Conservation (phyloP, 92 coral and sea anemone species). For the Phenganax marumi region DNA sequence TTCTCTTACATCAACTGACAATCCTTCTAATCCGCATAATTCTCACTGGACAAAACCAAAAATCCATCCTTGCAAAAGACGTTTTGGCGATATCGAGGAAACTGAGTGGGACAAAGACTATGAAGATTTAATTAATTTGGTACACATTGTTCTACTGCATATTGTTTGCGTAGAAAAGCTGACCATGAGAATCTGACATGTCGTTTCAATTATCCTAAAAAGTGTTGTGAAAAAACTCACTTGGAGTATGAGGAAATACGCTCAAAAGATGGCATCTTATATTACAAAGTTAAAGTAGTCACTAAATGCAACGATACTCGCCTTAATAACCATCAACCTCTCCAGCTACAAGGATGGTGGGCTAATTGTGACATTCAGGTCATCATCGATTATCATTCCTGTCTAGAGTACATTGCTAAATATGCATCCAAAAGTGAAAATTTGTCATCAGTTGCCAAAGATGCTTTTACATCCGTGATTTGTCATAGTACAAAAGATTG, state of each 20-base stretch:
- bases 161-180: constrained; percentile 40
- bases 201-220: constrained; percentile 51
- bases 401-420: constrained; percentile 55
- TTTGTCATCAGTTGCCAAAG: constrained; percentile 45
- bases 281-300: constrained; percentile 37
- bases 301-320: constrained; percentile 56
- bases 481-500: constrained; percentile 12
- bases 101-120: constrained; percentile 53
- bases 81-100: constrained; percentile 30
- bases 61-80: constrained; percentile 44
- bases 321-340: constrained; percentile 47
- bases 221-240: constrained; percentile 30
- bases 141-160: constrained; percentile 53
- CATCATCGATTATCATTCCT: constrained; percentile 55
- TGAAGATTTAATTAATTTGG: too few species aligned
- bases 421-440: constrained; percentile 61
- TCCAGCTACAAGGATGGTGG: constrained; percentile 19
- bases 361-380: constrained; percentile 52
- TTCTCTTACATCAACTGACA: constrained; percentile 39
- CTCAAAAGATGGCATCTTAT: constrained; percentile 11
- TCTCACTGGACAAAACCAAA: constrained; percentile 46
- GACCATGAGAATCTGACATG: constrained; percentile 23
- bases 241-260: constrained; percentile 40
- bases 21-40: constrained; percentile 20
- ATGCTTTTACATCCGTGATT: too few species aligned